Base-by-base conservation (phyloP, 2,113 vertebrate genomes). In the Zingel zingel region DNA sequence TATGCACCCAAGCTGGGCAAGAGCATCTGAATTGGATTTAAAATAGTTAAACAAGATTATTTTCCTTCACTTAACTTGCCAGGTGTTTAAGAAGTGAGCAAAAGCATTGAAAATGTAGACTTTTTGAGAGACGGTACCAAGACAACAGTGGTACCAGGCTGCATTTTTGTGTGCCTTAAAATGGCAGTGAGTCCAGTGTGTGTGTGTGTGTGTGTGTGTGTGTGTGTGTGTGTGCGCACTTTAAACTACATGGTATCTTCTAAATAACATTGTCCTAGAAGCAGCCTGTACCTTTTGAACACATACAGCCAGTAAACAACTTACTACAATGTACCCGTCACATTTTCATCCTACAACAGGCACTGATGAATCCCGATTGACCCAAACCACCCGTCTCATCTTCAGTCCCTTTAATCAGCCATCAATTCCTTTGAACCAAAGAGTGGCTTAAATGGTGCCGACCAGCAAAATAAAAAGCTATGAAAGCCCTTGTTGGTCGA, bases 391-490 rank as follows among this genome's bases (percentile, higher is more conserved):
- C 74, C 25, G n/a, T 72, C 78, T 87, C 71, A 83, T 45, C 59
- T 82, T 36, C 58, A 13, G 30, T 39, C 57, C 27, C 81, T 88
- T 89, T 87, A 75, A 93, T 89, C 90, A 88, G 67, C 63, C 71
- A 27, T 62, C 68, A 9, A 30, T 33, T 62, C 78, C 77, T 77
- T 79, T 88, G 82, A 82, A 86, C 65, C 79, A 86, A 85, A 88
- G 71, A 30, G 25, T 5, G 39, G 57, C 56, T 69, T 78, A n/a
- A 86, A 83, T 43, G 15, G 59, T 36, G 79, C 51, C 67, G 57
- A 62, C 57, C 2, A 45, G 72, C 50, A 56, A 75, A 9, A 71
- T 13, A 77, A 73, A 83, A 86, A 72, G 69, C 43, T 62, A 77
- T 83, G 77, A 86, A 84, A 80, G 74, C 51, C 39, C 56, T 73